phyloP scores from a whole-genome alignment of 2,113 vertebrate genomes.

The Nymphicus hollandicus region DNA sequence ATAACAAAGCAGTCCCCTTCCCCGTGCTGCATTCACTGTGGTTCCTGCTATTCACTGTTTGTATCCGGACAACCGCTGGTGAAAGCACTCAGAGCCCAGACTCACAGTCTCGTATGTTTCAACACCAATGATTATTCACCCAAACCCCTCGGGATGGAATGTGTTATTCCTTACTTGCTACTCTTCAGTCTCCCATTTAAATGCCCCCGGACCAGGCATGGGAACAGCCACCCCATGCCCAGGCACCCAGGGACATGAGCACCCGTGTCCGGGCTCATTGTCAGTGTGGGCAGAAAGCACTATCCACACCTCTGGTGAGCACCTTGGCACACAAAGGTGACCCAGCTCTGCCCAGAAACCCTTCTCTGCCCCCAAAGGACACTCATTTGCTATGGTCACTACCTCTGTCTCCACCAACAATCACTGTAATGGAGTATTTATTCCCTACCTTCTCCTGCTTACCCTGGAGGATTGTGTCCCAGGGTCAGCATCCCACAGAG shows the following conservation, averaged over 20 bases:
- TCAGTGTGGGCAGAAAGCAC: neutral
- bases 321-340: rapidly evolving
- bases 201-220: neutral
- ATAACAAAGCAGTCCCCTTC: neutral
- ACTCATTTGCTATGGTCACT: neutral
- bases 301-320: neutral
- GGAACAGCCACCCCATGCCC: neutral
- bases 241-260: neutral
- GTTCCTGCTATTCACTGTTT: neutral
- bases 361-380: neutral
- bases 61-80: neutral
- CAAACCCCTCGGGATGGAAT: neutral
- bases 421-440: neutral
- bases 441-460: neutral
- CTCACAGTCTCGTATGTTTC: neutral
- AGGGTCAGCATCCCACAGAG: neutral
- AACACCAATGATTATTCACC: constrained; percentile 9
- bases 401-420: neutral
- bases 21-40: rapidly evolving
- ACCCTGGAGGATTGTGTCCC: neutral
- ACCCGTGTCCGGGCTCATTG: rapidly evolving
- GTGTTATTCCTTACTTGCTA: constrained; percentile 2
- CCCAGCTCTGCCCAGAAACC: neutral
- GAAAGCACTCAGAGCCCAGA: neutral
- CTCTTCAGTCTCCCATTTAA: neutral